phyloP scores from a whole-genome alignment of 1,140 invertebrate species.

The Mactra quadrangularis region DNA sequence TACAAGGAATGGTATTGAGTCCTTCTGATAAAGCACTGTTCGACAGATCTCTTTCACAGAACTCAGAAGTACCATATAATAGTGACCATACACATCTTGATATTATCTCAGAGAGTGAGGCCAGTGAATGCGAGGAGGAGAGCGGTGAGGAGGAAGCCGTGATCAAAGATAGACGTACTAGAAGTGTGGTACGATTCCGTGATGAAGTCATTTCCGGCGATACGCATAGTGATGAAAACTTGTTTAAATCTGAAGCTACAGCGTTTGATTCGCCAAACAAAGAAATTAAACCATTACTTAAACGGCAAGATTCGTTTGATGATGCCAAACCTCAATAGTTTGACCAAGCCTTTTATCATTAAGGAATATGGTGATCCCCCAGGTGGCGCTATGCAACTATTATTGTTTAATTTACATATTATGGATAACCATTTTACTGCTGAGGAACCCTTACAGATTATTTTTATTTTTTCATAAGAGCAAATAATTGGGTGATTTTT shows the following conservation, averaged over 20 bases:
- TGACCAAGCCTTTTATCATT: too few species aligned
- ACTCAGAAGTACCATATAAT: too few species aligned
- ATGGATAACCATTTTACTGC: too few species aligned
- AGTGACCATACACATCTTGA: background rate
- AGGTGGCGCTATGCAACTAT: too few species aligned
- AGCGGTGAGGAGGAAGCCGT: background rate
- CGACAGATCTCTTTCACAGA: background rate
- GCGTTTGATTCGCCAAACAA: background rate
- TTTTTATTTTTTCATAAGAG: too few species aligned
- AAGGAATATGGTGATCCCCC: too few species aligned
- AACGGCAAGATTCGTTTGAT: background rate
- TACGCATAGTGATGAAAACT: background rate
- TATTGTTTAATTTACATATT: too few species aligned
- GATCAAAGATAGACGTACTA: background rate
- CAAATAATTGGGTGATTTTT: too few species aligned
- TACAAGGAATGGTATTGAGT: conserved; percentile 14
- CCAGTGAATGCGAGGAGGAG: background rate
- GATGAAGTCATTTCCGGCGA: background rate
- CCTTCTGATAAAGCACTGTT: conserved; percentile 16
- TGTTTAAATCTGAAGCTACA: background rate
- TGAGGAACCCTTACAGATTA: too few species aligned
- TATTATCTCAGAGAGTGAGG: background rate
- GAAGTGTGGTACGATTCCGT: background rate
- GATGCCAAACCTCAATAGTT: too few species aligned
- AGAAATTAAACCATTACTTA: background rate